Evolutionary conservation across 2,113 vertebrate genomes (phyloP), one percentile per base, ranked within the genome.

Genomic region (Oncorhynchus kisutch): DNA sequence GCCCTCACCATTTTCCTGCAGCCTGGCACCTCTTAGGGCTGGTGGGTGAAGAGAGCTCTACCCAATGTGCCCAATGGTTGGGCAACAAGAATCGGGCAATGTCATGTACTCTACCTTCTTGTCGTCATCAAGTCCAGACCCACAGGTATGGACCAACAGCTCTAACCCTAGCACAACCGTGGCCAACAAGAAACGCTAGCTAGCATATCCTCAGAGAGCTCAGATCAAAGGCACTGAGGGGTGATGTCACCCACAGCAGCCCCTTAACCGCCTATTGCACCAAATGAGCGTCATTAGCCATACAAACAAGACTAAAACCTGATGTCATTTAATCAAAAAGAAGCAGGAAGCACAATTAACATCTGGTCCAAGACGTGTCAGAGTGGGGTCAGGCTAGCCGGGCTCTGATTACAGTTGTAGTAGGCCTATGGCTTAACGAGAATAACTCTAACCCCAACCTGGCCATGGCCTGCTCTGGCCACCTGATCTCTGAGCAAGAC

Each of bases 341-440:
- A 81, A 90, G 85, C 87, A 91, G 91, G 91, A 92, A 92, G 80
- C 74, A 83, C 78, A 92, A 92, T 92, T 90, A 92, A 89, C 90
- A 85, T 87, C 75, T 81, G 88, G 85, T 86, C 82, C 86, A 81
- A 67, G 77, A 84, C 74, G 87, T 90, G 90, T 89, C 89, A 86
- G 78, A 81, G 77, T 45, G 68, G 77, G 90, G 88, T 88, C 85
- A 87, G 77, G 67, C 67, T 73, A 62, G 20, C 25, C 76, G 25
- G 34, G 71, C 86, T 87, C 84, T 84, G 76, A 70, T 91, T 91
- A 81, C 86, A 82, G 81, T 45, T 5, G 57, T 66, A 67, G 78
- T 82, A 57, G 54, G 67, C 60, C 77, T 70, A 67, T 29, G 51
- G 78, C 79, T 82, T 91, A 91, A 91, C 88, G 84, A 87, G 87